Evolutionary conservation across 2,797 vertebrate genomes (phyloP).

Genomic region (Ctenopoma kingsleyae): DNA sequence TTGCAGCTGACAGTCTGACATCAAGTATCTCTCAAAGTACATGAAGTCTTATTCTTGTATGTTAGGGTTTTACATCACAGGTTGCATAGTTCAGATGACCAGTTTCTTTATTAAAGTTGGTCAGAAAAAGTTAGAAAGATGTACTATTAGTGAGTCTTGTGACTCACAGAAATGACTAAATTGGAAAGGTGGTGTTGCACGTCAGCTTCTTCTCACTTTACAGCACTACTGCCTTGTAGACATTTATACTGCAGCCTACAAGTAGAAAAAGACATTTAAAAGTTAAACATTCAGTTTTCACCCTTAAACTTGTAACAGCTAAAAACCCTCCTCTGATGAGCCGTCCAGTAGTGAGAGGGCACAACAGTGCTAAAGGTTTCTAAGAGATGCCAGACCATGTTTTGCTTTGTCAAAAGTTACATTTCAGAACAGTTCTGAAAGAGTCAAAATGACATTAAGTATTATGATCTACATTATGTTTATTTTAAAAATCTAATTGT

Average conservation of each 20-base stretch:
- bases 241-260: constrained; percentile 6
- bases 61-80: background rate
- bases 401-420: no score
- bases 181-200: constrained; percentile 22
- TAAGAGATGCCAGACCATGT: no score
- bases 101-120: background rate
- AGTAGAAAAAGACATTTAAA: background rate
- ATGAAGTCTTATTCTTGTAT: background rate
- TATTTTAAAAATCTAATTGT: no score
- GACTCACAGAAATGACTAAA: constrained; percentile 57
- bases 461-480: no score
- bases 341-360: no score
- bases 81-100: background rate
- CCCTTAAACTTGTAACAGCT: no score
- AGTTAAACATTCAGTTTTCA: no score
- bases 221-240: constrained; percentile 7
- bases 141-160: constrained; percentile 14
- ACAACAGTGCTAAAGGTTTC: no score
- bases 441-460: no score
- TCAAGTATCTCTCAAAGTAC: background rate
- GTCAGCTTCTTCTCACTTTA: constrained; percentile 23
- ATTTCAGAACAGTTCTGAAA: no score
- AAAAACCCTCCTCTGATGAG: no score
- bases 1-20: background rate
- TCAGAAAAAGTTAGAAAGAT: constrained; percentile 16